Evolutionary conservation across 2,797 vertebrate genomes (phyloP).

Genomic region (Catharus ustulatus): DNA sequence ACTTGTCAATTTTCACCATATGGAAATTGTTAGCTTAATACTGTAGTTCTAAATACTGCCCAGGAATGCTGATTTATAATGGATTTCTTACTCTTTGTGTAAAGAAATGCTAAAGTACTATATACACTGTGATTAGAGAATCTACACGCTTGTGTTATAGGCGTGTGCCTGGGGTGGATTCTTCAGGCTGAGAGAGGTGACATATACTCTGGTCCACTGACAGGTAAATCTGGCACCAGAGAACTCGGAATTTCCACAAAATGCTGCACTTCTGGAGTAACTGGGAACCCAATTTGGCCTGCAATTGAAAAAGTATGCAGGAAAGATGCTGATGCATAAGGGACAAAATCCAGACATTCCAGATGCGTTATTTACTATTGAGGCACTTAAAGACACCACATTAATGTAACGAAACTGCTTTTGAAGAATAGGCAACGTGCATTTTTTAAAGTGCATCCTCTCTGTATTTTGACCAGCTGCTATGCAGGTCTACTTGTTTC

Average conservation of each 20-base stretch:
- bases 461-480: neutral
- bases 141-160: neutral
- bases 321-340: constrained; percentile 19
- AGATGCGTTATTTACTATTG: neutral
- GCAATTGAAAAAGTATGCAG: neutral
- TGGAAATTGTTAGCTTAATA: constrained; percentile 67
- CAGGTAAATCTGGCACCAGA: neutral
- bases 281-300: neutral
- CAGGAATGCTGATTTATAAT: constrained; percentile 34
- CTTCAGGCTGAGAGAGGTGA: neutral
- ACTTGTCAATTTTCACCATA: constrained; percentile 65
- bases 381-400: neutral
- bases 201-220: neutral
- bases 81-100: constrained; percentile 16
- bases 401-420: neutral
- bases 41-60: constrained; percentile 51
- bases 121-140: constrained; percentile 4
- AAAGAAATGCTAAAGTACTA: constrained; percentile 13
- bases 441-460: neutral
- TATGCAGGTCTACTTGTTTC: neutral
- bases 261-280: neutral
- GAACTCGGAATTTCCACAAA: neutral
- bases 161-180: neutral
- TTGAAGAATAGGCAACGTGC: neutral
- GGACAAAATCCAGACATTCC: constrained; percentile 24